Percentiles rank a stretch among this genome's conserved stretches.
These are phyloP conservation scores for Hyperoodon ampullatus DNA, from an alignment of 2,113 vertebrate genomes.

Conservation along the genomic window DNA sequence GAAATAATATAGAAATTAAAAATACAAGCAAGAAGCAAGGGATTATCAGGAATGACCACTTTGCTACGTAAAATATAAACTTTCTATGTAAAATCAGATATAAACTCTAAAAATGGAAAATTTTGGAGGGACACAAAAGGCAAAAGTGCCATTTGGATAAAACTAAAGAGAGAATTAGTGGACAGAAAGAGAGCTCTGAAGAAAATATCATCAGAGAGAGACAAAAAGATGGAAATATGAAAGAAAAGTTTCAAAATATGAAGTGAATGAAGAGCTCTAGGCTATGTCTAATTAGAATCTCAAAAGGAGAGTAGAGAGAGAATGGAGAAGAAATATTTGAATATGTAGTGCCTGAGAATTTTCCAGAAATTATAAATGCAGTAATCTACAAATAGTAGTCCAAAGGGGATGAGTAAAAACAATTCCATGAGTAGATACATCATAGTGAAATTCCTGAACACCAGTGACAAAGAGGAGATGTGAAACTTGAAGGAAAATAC, in stretches of 20 bases:
- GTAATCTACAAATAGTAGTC: neutral
- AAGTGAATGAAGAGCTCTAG: neutral
- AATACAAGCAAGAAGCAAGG: neutral
- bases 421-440: neutral
- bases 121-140: neutral
- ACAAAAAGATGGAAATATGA: neutral
- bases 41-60: neutral
- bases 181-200: neutral
- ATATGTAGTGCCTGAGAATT: neutral
- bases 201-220: neutral
- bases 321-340: neutral
- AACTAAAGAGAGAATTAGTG: neutral
- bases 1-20: neutral
- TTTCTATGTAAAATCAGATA: neutral
- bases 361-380: neutral
- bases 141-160: neutral
- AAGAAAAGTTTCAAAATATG: slow-evolving; percentile 27
- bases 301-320: neutral
- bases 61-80: neutral
- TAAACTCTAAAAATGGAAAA: neutral
- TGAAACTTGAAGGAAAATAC: slow-evolving; percentile 19
- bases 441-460: neutral
- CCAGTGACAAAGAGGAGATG: neutral
- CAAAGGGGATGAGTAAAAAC: neutral
- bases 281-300: neutral